Base-by-base conservation (phyloP, 2,888 invertebrate genomes). In the Drosophila cognata region DNA sequence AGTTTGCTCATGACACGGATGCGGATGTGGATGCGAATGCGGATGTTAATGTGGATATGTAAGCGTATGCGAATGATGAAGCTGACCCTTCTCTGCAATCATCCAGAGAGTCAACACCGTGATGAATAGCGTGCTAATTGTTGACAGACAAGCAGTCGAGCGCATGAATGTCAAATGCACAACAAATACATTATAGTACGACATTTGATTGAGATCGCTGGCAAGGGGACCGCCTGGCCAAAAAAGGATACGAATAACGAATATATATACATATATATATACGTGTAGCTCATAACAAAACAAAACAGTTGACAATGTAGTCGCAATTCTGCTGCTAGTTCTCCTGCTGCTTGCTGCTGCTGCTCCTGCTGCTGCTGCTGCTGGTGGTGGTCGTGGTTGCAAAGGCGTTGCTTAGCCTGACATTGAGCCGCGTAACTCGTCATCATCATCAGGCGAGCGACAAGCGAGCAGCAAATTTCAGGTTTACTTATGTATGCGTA, bases 41-140 rank as follows among this genome's bases (percentile, higher is more conserved):
- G 46, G 13, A 53, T 62, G 48, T 2, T 25, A 11, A n/a, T 53
- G 35, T 28, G 53, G 2, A 51, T 38, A 41, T 21, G 16, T 1
- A 29, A 53, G 77, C 64, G 65, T 46, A 72, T 61, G 56, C 55
- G 63, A 21, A 53, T 64, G 52, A 57, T 68, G 48, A 66, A 36
- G 65, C 29, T 79, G 83, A 81, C 74, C 84, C 84, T 67, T 35
- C 53, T 58, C 31, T 38, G 53, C 33, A 51, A 70, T 71, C 63
- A 69, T 53, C 59, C 64, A 59, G 48, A 76, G 50, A 79, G 80
- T 80, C 71, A 73, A 74, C 78, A 77, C 74, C 81, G 81, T 91
- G 92, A 92, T 92, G 91, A 92, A 92, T 92, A 92, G 92, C 89
- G 92, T 92, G 92, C 92, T 92, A 92, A 92, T 92, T 92, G 92